Conservation (phyloP, 2,888 invertebrate genomes). For the Athalia rosae region DNA sequence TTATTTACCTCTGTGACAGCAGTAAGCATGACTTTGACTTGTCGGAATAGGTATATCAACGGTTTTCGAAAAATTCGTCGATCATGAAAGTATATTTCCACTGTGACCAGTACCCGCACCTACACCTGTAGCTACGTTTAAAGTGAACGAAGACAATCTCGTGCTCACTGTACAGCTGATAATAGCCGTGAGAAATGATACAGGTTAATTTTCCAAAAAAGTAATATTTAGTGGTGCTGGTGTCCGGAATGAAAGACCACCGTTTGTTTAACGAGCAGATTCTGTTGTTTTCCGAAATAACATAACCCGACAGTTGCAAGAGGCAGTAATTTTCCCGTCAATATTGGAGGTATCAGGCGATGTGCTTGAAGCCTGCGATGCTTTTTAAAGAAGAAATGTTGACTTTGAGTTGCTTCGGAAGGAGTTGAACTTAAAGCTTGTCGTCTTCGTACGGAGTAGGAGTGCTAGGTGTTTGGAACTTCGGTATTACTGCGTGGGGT, state of each 20-base stretch:
- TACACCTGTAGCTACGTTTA: neutral
- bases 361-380: too few species aligned
- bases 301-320: too few species aligned
- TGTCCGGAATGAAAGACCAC: too few species aligned
- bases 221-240: neutral
- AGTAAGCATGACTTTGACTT: slow-evolving; percentile 16
- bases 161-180: neutral
- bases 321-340: too few species aligned
- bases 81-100: neutral
- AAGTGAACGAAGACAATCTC: neutral
- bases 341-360: too few species aligned
- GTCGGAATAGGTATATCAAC: neutral
- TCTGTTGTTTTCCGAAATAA: too few species aligned
- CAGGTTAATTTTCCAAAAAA: neutral
- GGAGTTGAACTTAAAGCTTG: neutral
- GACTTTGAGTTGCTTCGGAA: neutral
- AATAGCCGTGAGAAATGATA: slow-evolving; percentile 14
- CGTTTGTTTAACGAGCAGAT: too few species aligned
- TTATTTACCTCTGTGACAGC: neutral
- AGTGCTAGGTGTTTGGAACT: neutral
- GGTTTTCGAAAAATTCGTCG: too few species aligned
- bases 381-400: neutral
- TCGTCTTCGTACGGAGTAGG: neutral
- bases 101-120: neutral
- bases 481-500: slow-evolving; percentile 15